These are phyloP conservation scores for Microvelia longipes DNA, from an alignment of 1,140 invertebrate genomes.

Conservation along the genomic window DNA sequence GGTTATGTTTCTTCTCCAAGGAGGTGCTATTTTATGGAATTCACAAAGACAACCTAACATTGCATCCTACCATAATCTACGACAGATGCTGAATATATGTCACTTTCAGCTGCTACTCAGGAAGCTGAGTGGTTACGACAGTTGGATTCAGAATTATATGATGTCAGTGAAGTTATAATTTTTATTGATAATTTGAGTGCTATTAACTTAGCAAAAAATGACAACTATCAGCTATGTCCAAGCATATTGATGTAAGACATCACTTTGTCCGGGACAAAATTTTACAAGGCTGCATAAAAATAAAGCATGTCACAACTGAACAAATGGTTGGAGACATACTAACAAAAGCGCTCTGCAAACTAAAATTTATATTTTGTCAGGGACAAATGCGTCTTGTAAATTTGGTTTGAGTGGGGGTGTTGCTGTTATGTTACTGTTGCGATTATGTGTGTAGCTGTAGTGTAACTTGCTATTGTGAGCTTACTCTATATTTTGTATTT, in stretches of 20 bases:
- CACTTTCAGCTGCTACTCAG: conserved; percentile 21
- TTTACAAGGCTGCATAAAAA: not conserved
- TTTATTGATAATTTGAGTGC: not conserved
- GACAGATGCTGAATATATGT: conserved; percentile 25
- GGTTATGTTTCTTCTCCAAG: conserved; percentile 20
- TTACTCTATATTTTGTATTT: no score
- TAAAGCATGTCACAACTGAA: not conserved
- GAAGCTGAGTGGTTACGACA: conserved; percentile 14
- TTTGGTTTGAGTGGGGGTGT: not conserved
- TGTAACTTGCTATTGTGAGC: no score
- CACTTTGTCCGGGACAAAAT: not conserved
- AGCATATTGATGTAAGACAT: not conserved
- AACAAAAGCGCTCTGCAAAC: no score
- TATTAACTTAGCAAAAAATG: not conserved
- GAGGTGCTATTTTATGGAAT: conserved; percentile 21
- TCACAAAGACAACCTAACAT: conserved; percentile 21
- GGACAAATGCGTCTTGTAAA: not conserved
- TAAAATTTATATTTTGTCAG: not conserved
- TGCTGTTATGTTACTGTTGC: not conserved
- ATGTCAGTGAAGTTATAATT: not conserved
- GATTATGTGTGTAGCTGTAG: no score
- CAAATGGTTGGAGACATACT: not conserved
- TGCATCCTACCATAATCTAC: conserved; percentile 22
- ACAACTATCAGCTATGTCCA: not conserved
- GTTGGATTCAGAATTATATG: not conserved